A percentile compares a stretch with the other conserved stretches of the same genome.
Evolutionary conservation across 2,888 invertebrate genomes (phyloP).

Genomic region (Drosophila pegasa): DNA sequence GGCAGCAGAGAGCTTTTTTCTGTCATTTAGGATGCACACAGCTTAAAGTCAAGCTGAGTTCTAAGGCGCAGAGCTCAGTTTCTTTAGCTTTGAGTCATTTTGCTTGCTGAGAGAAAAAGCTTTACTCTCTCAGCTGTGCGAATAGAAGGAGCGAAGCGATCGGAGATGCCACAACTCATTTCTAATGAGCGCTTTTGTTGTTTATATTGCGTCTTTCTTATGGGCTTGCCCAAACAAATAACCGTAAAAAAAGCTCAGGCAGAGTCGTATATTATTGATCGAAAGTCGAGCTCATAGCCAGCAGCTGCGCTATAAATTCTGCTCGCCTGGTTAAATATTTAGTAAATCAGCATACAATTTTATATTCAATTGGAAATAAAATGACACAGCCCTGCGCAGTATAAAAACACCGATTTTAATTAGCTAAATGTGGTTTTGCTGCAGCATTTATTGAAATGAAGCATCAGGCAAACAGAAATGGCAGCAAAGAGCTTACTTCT

Average conservation of each 20-base stretch:
- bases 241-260: too few species aligned
- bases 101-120: not conserved
- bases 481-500: not conserved
- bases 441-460: not conserved
- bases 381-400: conserved; percentile 1
- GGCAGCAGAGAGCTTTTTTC: not conserved
- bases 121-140: not conserved
- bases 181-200: not conserved
- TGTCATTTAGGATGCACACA: not conserved
- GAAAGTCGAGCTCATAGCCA: not conserved
- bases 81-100: not conserved
- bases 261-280: too few species aligned
- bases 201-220: not conserved
- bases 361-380: not conserved
- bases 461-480: not conserved
- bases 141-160: not conserved
- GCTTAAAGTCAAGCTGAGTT: conserved; percentile 5
- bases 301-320: not conserved
- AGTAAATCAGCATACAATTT: conserved; percentile 2
- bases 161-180: not conserved
- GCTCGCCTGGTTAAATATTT: not conserved
- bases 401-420: not conserved
- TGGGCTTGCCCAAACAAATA: not conserved
- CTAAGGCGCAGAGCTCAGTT: not conserved
- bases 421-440: not conserved